Evolutionary conservation across 2,888 invertebrate species (phyloP).

Genomic region (Heliconius ethilla): DNA sequence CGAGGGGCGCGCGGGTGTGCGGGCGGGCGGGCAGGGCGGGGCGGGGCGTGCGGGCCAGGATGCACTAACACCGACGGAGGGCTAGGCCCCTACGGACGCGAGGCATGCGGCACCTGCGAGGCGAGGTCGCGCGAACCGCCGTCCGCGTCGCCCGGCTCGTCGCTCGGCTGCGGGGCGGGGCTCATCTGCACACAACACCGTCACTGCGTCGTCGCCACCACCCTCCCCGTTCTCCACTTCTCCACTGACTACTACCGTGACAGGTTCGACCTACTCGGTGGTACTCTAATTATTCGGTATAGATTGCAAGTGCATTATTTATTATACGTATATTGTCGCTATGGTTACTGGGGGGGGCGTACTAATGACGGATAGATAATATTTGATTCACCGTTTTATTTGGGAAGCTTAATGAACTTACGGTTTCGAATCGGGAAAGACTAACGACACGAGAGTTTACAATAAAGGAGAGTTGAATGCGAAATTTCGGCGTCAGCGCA

Average conservation of each 20-base stretch:
- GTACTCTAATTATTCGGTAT: slow-evolving; percentile 41
- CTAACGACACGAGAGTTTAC: slow-evolving; percentile 1
- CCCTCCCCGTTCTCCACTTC: slow-evolving; percentile 78
- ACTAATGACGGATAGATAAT: slow-evolving; percentile 40
- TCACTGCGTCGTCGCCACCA: slow-evolving; percentile 74
- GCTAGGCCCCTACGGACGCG: slow-evolving; percentile 74
- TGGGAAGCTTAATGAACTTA: slow-evolving; percentile 8
- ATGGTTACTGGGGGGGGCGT: slow-evolving; percentile 28
- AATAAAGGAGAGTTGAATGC: slow-evolving; percentile 16
- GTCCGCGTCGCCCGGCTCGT: slow-evolving; percentile 72
- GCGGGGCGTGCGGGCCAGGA: slow-evolving; percentile 60
- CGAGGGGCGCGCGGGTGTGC: slow-evolving; percentile 64
- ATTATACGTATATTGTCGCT: slow-evolving; percentile 36
- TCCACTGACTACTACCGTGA: slow-evolving; percentile 51
- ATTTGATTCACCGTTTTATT: slow-evolving; percentile 41
- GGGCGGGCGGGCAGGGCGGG: slow-evolving; percentile 55
- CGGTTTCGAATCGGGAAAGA: slow-evolving; percentile 1
- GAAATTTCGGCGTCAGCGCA: slow-evolving; percentile 58
- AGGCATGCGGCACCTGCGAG: slow-evolving; percentile 76
- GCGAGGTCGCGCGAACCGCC: slow-evolving; percentile 76
- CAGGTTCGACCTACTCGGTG: slow-evolving; percentile 52
- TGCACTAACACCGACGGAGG: slow-evolving; percentile 77
- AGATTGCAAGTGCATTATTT: slow-evolving; percentile 43
- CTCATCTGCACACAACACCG: slow-evolving; percentile 81
- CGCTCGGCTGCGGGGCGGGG: slow-evolving; percentile 77